Conservation (phyloP, 2,113 vertebrate species). For the Motacilla alba region DNA sequence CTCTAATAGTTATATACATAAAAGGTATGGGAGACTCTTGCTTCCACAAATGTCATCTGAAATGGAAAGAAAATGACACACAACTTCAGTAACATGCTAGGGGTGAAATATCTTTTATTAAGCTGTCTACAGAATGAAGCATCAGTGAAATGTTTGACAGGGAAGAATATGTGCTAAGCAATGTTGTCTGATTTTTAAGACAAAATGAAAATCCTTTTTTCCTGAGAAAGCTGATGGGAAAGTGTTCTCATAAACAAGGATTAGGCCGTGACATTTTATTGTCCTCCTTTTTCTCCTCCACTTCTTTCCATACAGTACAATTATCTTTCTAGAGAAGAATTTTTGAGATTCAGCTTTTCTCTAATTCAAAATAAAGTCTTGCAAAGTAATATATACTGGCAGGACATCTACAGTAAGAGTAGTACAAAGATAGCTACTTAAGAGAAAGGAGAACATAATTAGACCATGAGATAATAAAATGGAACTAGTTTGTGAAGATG, state of each 20-base stretch:
- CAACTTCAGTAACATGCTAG: neutral
- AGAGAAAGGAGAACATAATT: neutral
- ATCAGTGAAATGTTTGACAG: slow-evolving; percentile 51
- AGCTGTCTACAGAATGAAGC: slow-evolving; percentile 11
- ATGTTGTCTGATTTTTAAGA: slow-evolving; percentile 21
- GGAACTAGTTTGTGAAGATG: neutral
- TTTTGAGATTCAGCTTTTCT: neutral
- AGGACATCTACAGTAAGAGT: neutral
- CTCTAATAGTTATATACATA: neutral
- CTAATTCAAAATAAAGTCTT: neutral
- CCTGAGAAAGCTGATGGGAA: neutral
- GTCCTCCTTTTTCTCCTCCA: neutral
- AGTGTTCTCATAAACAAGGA: slow-evolving; percentile 19
- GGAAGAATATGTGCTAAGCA: slow-evolving; percentile 4
- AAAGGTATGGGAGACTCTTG: neutral
- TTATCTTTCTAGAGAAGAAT: neutral
- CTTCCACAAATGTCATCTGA: slow-evolving; percentile 28
- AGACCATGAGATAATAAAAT: neutral
- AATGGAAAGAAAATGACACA: slow-evolving; percentile 23
- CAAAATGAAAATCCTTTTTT: slow-evolving; percentile 41
- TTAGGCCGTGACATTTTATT: neutral
- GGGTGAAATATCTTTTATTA: slow-evolving; percentile 50
- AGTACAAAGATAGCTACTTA: neutral
- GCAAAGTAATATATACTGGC: neutral
- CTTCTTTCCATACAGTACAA: neutral